phyloP scores from a whole-genome alignment of 2,797 vertebrate genomes.

The Squalus acanthias region DNA sequence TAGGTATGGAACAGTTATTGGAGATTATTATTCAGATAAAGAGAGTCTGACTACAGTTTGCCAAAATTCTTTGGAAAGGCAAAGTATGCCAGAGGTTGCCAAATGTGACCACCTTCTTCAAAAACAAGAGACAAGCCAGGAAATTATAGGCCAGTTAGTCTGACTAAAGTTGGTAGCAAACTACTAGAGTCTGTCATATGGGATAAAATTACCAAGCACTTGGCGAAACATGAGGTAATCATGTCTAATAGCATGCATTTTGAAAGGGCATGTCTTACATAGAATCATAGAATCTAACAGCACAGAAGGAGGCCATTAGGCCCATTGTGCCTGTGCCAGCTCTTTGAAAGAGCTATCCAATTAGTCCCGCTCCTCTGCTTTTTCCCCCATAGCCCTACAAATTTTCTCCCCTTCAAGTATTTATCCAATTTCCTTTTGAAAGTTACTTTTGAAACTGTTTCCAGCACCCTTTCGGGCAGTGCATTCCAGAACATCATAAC shows the following conservation, averaged over 20 bases:
- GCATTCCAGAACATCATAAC: neutral
- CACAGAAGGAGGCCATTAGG: neutral
- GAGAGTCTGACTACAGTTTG: neutral
- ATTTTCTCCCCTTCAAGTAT: neutral
- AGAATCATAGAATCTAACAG: neutral
- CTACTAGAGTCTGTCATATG: neutral
- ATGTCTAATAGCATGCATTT: neutral
- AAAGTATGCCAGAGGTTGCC: neutral
- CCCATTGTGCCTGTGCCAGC: neutral
- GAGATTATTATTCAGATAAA: neutral
- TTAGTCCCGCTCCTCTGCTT: neutral
- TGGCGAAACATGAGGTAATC: slow-evolving; percentile 10
- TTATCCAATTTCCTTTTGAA: neutral
- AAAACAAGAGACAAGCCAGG: neutral
- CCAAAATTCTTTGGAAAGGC: neutral
- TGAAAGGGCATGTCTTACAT: neutral
- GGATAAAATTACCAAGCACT: slow-evolving; percentile 18
- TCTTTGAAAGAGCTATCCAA: neutral
- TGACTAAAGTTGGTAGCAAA: neutral
- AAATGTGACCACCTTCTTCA: neutral
- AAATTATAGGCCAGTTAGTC: slow-evolving; percentile 1
- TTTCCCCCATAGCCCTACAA: neutral
- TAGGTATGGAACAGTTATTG: neutral
- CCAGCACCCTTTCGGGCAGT: neutral
- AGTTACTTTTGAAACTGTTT: neutral